Percentiles rank a stretch among this genome's conserved stretches.
phyloP scores from a whole-genome alignment of 2,888 invertebrate species.

The Drosophila anomalata region DNA sequence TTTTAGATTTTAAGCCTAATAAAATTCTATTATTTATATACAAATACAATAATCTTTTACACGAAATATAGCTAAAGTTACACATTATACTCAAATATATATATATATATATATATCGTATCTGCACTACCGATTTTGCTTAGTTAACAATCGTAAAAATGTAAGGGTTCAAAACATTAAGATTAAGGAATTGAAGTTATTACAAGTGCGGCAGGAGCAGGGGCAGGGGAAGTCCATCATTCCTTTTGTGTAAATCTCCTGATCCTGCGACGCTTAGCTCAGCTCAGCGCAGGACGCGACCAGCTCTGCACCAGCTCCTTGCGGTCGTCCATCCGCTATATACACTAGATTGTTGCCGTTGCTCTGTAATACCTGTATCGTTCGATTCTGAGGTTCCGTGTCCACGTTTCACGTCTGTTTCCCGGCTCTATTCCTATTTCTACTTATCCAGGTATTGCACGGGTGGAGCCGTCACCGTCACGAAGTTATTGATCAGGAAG shows the following conservation, averaged over 20 bases:
- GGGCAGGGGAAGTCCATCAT: background rate
- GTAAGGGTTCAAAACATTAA: constrained; percentile 58
- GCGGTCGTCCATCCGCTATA: constrained; percentile 33
- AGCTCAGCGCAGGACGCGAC: constrained; percentile 33
- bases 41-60: constrained; percentile 65
- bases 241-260: background rate
- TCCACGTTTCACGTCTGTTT: background rate
- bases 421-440: constrained; percentile 36
- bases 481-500: constrained; percentile 78
- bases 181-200: constrained; percentile 71
- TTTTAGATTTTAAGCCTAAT: constrained; percentile 65
- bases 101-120: constrained; percentile 40
- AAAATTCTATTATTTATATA: constrained; percentile 70
- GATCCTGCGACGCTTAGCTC: constrained; percentile 38
- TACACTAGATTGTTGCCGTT: constrained; percentile 67
- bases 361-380: constrained; percentile 70
- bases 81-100: constrained; percentile 20
- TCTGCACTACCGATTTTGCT: constrained; percentile 63
- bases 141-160: constrained; percentile 71
- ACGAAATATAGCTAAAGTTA: constrained; percentile 46
- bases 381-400: constrained; percentile 24
- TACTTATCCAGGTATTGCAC: constrained; percentile 66
- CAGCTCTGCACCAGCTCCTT: constrained; percentile 18
- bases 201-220: constrained; percentile 53
- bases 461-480: constrained; percentile 70